Evolutionary conservation across 1,140 invertebrate genomes (phyloP).

Genomic region (Zaprionus lachaisei): DNA sequence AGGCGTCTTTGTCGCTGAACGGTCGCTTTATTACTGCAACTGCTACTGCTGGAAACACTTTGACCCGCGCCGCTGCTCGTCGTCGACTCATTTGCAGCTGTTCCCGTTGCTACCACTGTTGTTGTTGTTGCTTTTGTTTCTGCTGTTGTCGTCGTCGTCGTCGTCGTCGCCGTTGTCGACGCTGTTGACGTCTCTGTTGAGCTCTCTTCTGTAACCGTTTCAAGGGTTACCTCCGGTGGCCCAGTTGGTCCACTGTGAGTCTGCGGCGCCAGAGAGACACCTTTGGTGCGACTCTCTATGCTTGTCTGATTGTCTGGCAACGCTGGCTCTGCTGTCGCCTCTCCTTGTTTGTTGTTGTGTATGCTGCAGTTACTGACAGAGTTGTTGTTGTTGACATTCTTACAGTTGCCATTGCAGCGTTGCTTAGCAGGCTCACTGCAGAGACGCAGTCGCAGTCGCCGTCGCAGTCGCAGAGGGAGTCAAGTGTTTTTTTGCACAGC

Average conservation of each 20-base stretch:
- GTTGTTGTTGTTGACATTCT: constrained; percentile 76
- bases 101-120: neutral
- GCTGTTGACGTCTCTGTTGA: constrained; percentile 10
- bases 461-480: constrained; percentile 23
- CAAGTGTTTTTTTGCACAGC: constrained; percentile 74
- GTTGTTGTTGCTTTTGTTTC: neutral
- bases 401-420: constrained; percentile 72
- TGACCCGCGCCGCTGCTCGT: constrained; percentile 41
- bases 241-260: constrained; percentile 77
- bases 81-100: constrained; percentile 12
- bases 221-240: constrained; percentile 59
- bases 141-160: neutral
- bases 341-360: constrained; percentile 28
- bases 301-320: constrained; percentile 72
- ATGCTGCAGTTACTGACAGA: constrained; percentile 60
- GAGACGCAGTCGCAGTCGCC: neutral
- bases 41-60: constrained; percentile 79
- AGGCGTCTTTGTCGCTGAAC: constrained; percentile 86
- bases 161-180: constrained; percentile 16
- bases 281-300: constrained; percentile 74
- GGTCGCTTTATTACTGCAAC: constrained; percentile 84
- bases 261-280: constrained; percentile 65
- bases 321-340: constrained; percentile 7
- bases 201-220: constrained; percentile 29
- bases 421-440: constrained; percentile 37